These are phyloP conservation scores for Heloderma charlesbogerti DNA, from an alignment of 2,113 vertebrate genomes.

Conservation along the genomic window DNA sequence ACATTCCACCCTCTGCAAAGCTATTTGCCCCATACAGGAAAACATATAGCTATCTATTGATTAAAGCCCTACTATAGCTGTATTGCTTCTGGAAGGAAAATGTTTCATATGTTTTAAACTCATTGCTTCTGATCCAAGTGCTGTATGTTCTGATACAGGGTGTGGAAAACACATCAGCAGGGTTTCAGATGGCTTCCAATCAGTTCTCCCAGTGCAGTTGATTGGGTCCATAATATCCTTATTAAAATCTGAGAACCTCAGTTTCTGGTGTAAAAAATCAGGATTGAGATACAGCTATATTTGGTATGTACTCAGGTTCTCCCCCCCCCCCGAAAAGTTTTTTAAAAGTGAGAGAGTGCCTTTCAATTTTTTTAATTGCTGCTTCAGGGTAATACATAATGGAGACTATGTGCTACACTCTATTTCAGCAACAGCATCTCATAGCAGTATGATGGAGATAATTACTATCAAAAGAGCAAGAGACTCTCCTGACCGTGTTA, in stretches of 20 bases:
- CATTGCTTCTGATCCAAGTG: no score
- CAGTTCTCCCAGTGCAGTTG: background rate
- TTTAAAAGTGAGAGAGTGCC: no score
- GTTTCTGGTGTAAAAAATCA: background rate
- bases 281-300: background rate
- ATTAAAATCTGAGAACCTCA: background rate
- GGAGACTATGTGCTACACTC: background rate
- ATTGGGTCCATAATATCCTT: background rate
- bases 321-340: background rate
- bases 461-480: constrained; percentile 19
- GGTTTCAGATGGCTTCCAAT: background rate
- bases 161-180: background rate
- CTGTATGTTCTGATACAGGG: background rate
- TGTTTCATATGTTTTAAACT: background rate
- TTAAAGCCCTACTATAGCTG: background rate
- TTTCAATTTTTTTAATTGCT: constrained; percentile 30
- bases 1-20: background rate
- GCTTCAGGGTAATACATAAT: constrained; percentile 37
- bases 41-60: background rate
- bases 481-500: background rate
- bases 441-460: constrained; percentile 21
- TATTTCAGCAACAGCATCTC: constrained; percentile 38
- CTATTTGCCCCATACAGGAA: background rate
- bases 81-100: background rate
- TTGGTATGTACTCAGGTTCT: background rate